A percentile compares a stretch with the other conserved stretches of the same genome.
Evolutionary conservation across 2,113 vertebrate genomes (phyloP).

Genomic region (Marmota monax): DNA sequence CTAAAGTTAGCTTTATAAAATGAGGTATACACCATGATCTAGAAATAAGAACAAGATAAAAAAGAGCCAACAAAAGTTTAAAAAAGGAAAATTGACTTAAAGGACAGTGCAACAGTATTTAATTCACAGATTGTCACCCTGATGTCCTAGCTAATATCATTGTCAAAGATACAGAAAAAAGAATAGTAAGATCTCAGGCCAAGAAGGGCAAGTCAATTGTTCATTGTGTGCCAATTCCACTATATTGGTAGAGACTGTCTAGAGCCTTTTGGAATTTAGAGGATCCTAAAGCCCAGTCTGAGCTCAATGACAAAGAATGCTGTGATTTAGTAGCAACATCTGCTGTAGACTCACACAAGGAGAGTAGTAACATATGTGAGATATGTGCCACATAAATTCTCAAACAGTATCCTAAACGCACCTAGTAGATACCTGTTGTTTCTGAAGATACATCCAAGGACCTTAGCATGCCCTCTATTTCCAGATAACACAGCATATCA

Average conservation of each 20-base stretch:
- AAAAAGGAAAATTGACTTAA: background rate
- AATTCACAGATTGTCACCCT: background rate
- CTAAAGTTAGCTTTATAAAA: constrained; percentile 8
- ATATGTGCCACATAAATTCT: background rate
- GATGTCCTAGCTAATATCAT: background rate
- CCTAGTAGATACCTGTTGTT: background rate
- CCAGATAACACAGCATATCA: background rate
- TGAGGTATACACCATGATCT: background rate
- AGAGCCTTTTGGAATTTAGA: background rate
- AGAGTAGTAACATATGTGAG: background rate
- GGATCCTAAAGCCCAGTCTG: background rate
- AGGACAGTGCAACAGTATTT: background rate
- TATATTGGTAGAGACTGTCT: background rate
- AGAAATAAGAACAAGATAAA: constrained; percentile 29
- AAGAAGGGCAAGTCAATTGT: background rate
- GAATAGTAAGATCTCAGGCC: background rate
- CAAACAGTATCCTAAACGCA: background rate
- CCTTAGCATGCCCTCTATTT: background rate
- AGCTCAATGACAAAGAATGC: background rate
- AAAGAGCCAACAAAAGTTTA: background rate
- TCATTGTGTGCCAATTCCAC: background rate
- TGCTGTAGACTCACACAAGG: background rate
- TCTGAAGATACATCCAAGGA: background rate
- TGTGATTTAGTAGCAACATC: background rate
- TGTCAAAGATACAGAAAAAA: background rate